Evolutionary conservation across 2,797 vertebrate species (phyloP), one percentile per base, ranked within the genome.

Genomic region (Spondyliosoma cantharus): DNA sequence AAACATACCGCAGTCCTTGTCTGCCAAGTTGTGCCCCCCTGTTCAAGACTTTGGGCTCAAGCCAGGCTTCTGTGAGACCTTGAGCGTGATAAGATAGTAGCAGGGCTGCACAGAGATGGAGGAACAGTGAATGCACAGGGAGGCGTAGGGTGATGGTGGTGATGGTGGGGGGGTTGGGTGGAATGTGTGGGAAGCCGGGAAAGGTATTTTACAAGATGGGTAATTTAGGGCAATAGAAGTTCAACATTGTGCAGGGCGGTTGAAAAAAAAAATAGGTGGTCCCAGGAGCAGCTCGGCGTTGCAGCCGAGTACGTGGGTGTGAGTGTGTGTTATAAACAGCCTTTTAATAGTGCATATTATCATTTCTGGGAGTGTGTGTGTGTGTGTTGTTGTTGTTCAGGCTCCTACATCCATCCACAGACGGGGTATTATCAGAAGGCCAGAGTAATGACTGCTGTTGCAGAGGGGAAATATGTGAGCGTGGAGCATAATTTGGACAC

Each of bases 41-140:
- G 85, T 84, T 88, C 80, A 83, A 90, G 90, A 86, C 87, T 89
- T 79, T 89, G 91, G 87, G 91, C 83, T 86, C 72, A 86, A 89
- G 92, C 92, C 86, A 90, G 91, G 91, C 93, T 94, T 92, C 91
- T 92, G 91, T 86, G 89, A 93, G 91, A 93, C 93, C 93, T 94
- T 94, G 90, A 90, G 84, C 68, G 5, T 83, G 93, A 94, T 93
- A 93, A 94, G 93, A 95, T 93, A 92, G 92, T 83, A 83, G 85
- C 81, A 59, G 81, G 78, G 67, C 81, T 85, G 86, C 71, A 72
- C 70, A 71, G 69, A 79, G 83, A 83, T 82, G 87, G 71, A 71
- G 78, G 74, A 54, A 25, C 63, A 19, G 64, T 76, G 71, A 37
- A 72, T 71, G 72, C 48, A 57, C 32, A 61, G 15, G 16, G 17